Conservation (phyloP, 2,113 vertebrate species). For the Haplotaxodon microlepis region DNA sequence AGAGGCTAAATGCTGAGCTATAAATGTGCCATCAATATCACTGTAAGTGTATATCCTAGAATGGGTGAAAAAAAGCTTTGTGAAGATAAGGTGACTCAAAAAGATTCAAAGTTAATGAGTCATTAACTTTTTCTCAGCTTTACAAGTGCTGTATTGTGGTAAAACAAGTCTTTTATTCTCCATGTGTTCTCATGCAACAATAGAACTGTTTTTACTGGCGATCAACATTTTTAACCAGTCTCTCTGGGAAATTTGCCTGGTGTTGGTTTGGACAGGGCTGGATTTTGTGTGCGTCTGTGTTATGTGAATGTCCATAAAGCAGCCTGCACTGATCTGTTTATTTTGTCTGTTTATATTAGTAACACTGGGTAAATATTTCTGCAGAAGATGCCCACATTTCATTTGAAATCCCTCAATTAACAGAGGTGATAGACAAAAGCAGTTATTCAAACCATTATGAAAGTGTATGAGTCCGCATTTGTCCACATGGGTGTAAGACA, state of each 20-base stretch:
- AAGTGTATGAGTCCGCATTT: background rate
- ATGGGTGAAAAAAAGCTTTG: background rate
- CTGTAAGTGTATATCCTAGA: background rate
- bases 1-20: background rate
- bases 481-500: background rate
- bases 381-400: background rate
- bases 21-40: background rate
- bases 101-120: background rate
- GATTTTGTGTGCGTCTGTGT: slow-evolving; percentile 8
- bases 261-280: slow-evolving; percentile 16
- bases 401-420: background rate
- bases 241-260: slow-evolving; percentile 28
- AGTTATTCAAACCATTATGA: slow-evolving; percentile 1
- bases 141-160: background rate
- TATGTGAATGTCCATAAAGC: background rate
- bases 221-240: slow-evolving; percentile 18
- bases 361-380: slow-evolving; percentile 21
- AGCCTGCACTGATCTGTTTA: background rate
- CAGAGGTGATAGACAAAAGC: background rate
- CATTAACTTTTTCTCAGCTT: background rate
- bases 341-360: slow-evolving; percentile 35
- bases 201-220: background rate
- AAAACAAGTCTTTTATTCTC: background rate
- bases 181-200: slow-evolving; percentile 10
- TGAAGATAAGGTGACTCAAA: background rate